These are phyloP conservation scores for Tuta absoluta DNA, from an alignment of 2,888 invertebrate species.

Conservation along the genomic window DNA sequence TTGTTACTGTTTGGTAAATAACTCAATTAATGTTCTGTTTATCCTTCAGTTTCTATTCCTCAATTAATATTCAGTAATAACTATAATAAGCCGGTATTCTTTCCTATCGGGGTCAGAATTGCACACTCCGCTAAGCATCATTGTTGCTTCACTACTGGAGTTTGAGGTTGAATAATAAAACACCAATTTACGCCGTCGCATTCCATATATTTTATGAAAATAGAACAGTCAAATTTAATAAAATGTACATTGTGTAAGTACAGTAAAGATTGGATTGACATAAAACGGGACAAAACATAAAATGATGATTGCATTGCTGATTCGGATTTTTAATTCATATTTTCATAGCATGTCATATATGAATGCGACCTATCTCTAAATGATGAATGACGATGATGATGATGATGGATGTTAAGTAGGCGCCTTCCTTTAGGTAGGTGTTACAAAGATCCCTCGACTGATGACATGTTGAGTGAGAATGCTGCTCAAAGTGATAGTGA, in stretches of 20 bases:
- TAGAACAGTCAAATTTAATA: conserved; percentile 42
- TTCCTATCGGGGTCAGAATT: conserved; percentile 41
- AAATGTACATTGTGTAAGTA: conserved; percentile 34
- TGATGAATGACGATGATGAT: conserved; percentile 36
- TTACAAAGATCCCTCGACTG: conserved; percentile 52
- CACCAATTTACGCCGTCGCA: conserved; percentile 72
- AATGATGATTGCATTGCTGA: conserved; percentile 6
- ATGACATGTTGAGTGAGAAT: conserved; percentile 46
- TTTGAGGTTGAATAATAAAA: conserved; percentile 50
- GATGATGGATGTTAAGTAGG: conserved; percentile 47
- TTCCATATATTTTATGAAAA: conserved; percentile 78
- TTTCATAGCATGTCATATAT: conserved; percentile 61
- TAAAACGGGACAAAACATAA: conserved; percentile 29
- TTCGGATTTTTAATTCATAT: conserved; percentile 42
- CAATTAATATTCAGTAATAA: conserved; percentile 40
- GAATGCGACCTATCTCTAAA: conserved; percentile 77
- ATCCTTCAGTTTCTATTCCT: conserved; percentile 39
- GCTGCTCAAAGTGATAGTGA: conserved; percentile 59
- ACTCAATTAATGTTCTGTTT: conserved; percentile 14
- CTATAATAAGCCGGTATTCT: conserved; percentile 30
- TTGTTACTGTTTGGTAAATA: conserved; percentile 1
- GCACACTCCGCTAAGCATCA: conserved; percentile 34
- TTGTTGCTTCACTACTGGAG: background rate
- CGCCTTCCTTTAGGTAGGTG: conserved; percentile 60
- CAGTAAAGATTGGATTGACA: conserved; percentile 26